Evolutionary conservation across 1,140 invertebrate species (phyloP), one percentile per base, ranked within the genome.

Genomic region (Drosophila seguyi): DNA sequence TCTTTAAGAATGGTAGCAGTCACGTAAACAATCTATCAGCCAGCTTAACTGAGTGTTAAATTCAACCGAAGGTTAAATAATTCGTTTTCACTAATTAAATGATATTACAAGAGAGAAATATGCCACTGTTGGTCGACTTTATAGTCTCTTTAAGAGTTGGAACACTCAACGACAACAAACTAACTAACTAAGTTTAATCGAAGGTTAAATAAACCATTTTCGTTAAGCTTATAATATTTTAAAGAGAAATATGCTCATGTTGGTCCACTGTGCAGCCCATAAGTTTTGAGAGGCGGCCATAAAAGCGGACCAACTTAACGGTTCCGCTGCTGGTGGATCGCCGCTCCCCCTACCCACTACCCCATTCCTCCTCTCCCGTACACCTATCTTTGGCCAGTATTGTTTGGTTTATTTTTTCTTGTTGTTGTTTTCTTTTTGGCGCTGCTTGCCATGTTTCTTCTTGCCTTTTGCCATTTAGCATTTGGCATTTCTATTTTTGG

Each of bases 291-390:
- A 73, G 56, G 71, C 57, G 39, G 56, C 56, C 56, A 73, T 61
- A 74, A 74, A 74, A 74, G 69, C 71, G 68, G 69, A 74, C 71
- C 71, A 74, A 74, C 69, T 74, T 74, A 74, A 74, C 71, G 71
- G 69, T 71, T 71, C 71, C 25, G 50, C 65, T 20, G 68, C 68
- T 56, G 48, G 67, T 57, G 41, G 63, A 57, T 67, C 31, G 29
- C 60, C 57, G 41, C 60, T 45, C 45, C 42, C 31, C 53, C n/a
- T n/a, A n/a, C n/a, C n/a, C n/a, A n/a, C n/a, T 34, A 16, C 31
- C 13, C 22, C 20, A 1, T 41, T 14, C 4, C 22, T 14, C 10
- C 25, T 31, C 10, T n/a, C 13, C 18, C 20, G 7, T 13, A 14
- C 11, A 8, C 13, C 18, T n/a, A 13, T 14, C 27, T 44, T 29